These are phyloP conservation scores for Poecile atricapillus DNA, from an alignment of 2,113 vertebrate genomes.

Conservation along the genomic window DNA sequence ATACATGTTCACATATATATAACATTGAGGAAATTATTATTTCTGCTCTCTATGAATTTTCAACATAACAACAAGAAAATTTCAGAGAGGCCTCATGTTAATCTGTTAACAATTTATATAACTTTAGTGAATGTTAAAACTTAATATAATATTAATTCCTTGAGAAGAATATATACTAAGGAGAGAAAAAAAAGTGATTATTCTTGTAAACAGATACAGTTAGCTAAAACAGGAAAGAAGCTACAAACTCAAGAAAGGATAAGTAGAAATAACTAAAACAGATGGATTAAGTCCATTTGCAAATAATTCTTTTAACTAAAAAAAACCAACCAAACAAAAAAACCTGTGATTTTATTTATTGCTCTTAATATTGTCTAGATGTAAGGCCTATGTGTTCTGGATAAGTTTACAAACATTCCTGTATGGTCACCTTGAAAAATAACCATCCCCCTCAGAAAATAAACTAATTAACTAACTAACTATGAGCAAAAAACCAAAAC, in stretches of 20 bases:
- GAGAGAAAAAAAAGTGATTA: neutral
- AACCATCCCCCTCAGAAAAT: accelerated
- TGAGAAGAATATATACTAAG: neutral
- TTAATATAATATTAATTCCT: neutral
- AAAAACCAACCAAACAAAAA: neutral
- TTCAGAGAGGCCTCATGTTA: neutral
- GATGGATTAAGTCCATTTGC: neutral
- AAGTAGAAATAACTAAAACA: neutral
- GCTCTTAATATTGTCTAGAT: neutral
- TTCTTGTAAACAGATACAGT: neutral
- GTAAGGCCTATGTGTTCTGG: neutral
- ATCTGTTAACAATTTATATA: neutral
- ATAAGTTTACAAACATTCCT: neutral
- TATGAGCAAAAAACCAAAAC: neutral
- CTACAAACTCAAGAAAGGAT: neutral
- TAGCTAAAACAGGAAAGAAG: neutral
- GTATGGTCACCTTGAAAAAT: neutral
- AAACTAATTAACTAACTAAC: neutral
- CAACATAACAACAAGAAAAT: neutral
- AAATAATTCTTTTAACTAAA: neutral
- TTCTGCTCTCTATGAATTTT: neutral
- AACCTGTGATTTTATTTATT: neutral
- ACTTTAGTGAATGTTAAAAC: neutral
- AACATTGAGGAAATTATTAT: neutral
- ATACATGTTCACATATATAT: neutral